A percentile compares a stretch with the other conserved stretches of the same genome.
These are phyloP conservation scores for Bellardia bayeri DNA, from an alignment of 2,888 invertebrate genomes.

Conservation along the genomic window DNA sequence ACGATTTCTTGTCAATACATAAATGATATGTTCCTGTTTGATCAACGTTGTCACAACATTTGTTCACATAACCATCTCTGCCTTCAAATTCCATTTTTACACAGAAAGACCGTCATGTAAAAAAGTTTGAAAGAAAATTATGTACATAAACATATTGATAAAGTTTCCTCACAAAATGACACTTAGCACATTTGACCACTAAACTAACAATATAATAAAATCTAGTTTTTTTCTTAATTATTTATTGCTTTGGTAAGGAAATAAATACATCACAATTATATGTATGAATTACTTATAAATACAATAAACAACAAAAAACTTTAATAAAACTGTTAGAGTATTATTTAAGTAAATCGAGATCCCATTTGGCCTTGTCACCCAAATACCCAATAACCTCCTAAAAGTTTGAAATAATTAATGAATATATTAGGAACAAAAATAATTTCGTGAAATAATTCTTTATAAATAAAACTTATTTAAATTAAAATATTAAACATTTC, in stretches of 20 bases:
- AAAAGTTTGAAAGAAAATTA: too few species aligned
- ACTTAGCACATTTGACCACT: too few species aligned
- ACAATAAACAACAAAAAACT: neutral
- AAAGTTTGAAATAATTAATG: neutral
- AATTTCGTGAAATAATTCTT: slow-evolving; percentile 5
- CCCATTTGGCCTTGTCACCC: slow-evolving; percentile 64
- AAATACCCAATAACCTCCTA: slow-evolving; percentile 58
- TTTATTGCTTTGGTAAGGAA: slow-evolving; percentile 39
- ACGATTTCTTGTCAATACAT: too few species aligned
- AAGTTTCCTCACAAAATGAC: too few species aligned
- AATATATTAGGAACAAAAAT: neutral
- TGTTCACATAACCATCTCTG: too few species aligned
- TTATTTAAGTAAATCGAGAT: slow-evolving; percentile 31
- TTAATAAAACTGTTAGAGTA: neutral
- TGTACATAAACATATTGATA: too few species aligned
- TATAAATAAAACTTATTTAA: too few species aligned
- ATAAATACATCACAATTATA: slow-evolving; percentile 7
- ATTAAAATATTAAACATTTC: too few species aligned
- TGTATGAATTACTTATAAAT: neutral
- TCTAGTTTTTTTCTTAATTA: slow-evolving; percentile 3
- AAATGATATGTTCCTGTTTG: too few species aligned
- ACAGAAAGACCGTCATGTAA: too few species aligned
- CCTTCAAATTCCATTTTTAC: too few species aligned
- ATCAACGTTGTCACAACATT: too few species aligned
- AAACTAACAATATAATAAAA: neutral